Conservation (phyloP, 2,797 vertebrate species). For the Oreochromis mossambicus region DNA sequence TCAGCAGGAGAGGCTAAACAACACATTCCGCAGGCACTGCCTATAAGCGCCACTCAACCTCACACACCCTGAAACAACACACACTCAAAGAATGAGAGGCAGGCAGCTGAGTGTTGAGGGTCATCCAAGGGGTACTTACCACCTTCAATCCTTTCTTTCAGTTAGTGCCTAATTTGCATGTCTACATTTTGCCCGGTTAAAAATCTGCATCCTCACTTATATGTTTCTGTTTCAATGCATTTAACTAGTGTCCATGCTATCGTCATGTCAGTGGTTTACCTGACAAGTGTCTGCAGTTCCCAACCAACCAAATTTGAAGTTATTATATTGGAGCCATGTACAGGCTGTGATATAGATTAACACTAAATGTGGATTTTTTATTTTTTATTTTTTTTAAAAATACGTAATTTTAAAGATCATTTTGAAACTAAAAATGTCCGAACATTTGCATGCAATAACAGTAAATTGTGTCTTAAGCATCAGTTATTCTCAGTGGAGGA, state of each 20-base stretch:
- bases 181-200: not conserved
- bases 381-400: not conserved
- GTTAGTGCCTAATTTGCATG: slow-evolving; percentile 47
- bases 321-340: not conserved
- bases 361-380: not conserved
- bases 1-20: slow-evolving; percentile 68
- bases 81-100: slow-evolving; percentile 17
- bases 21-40: slow-evolving; percentile 74
- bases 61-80: slow-evolving; percentile 62
- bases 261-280: not conserved
- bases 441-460: not conserved
- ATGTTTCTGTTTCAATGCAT: not conserved
- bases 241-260: not conserved
- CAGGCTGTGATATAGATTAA: not conserved
- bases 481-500: not conserved
- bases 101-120: slow-evolving; percentile 40
- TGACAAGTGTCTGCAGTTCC: not conserved
- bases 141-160: slow-evolving; percentile 53
- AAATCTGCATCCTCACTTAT: not conserved
- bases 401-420: not conserved
- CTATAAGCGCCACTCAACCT: slow-evolving; percentile 49
- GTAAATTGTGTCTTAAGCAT: not conserved
- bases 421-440: not conserved
- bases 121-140: slow-evolving; percentile 45
- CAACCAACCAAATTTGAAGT: not conserved